Percentiles rank a stretch among this genome's conserved stretches.
These are phyloP conservation scores for Menidia beryllina DNA, from an alignment of 2,113 vertebrate species.

Conservation along the genomic window DNA sequence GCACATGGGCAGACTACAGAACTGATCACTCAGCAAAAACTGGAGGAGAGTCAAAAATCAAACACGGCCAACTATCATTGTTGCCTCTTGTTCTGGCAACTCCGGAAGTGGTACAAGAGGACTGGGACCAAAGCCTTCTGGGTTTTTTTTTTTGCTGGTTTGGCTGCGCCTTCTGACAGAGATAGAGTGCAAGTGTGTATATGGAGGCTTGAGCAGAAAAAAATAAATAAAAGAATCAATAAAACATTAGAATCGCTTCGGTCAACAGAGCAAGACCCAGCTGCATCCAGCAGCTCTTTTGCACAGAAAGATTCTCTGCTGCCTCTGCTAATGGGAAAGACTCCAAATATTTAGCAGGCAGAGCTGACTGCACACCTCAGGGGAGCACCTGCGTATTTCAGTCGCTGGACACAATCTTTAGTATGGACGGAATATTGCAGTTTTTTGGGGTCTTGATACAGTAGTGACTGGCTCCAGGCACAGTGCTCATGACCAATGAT, in stretches of 20 bases:
- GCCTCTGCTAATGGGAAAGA: constrained; percentile 46
- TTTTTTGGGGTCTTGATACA: constrained; percentile 48
- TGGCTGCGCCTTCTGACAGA: constrained; percentile 68
- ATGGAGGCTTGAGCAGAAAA: constrained; percentile 67
- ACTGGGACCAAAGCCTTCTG: constrained; percentile 27
- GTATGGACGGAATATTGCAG: constrained; percentile 34
- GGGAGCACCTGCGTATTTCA: constrained; percentile 37
- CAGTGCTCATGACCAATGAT: constrained; percentile 62
- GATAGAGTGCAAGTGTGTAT: constrained; percentile 69
- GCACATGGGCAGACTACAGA: background rate
- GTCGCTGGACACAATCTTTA: constrained; percentile 39
- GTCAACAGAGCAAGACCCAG: constrained; percentile 75
- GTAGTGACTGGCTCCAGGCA: constrained; percentile 50
- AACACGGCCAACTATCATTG: constrained; percentile 29
- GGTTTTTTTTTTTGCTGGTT: constrained; percentile 44
- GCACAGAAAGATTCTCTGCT: constrained; percentile 58
- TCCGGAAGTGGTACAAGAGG: constrained; percentile 30
- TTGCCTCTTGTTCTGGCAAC: constrained; percentile 33
- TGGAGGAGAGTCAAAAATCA: constrained; percentile 46
- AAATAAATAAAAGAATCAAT: constrained; percentile 80
- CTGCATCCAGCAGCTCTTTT: constrained; percentile 66
- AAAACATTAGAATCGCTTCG: constrained; percentile 80
- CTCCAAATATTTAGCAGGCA: constrained; percentile 60
- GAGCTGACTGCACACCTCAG: constrained; percentile 48
- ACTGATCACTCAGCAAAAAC: constrained; percentile 46